Evolutionary conservation across 2,797 vertebrate genomes (phyloP), one percentile per base, ranked within the genome.

Genomic region (Coluber constrictor): DNA sequence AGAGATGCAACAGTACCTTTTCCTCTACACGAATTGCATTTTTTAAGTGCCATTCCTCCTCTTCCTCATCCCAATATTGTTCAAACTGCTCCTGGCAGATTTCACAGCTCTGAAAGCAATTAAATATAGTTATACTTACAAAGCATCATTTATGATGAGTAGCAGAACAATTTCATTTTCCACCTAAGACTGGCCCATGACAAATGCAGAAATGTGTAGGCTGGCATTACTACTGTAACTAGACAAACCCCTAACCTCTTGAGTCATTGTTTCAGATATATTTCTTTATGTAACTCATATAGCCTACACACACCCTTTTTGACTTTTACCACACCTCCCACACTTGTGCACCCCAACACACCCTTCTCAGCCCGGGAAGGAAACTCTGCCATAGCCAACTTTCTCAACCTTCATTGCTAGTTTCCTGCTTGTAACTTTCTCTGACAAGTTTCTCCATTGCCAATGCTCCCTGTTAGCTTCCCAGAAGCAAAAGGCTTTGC

Each of bases 51-150:
- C 99, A 99, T 94, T 99, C 99, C 92, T 99, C 99, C 95, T 99
- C 99, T 11, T 99, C 99, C 96, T 99, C 99, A 95, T 99, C 99
- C 99, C 99, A 99, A 94, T 99, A 99, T 87, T 99, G 99, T 97
- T 99, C 99, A 97, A 99, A 99, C 57, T 98, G 97, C 95, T 99
- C 99, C 97, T 99, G 99, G 94, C 99, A 99, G 96, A 99, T 99
- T 96, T 99, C 99, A 97, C 99, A 99, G 25, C 97, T 97, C 99
- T 99, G 96, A 54, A 96, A 95, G 74, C 37, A 89, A 43, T 92
- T 91, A 89, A 2, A 86, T 94, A 66, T 1, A 92, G 5, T 56
- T 86, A 92, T 66, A n/a, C 1, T 32, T 55, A 27, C 8, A 74
- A n/a, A 4, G 9, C 7, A 1, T 83, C 10, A 29, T n/a, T 61